phyloP scores from a whole-genome alignment of 2,888 invertebrate species.

The Bhutanitis thaidina region DNA sequence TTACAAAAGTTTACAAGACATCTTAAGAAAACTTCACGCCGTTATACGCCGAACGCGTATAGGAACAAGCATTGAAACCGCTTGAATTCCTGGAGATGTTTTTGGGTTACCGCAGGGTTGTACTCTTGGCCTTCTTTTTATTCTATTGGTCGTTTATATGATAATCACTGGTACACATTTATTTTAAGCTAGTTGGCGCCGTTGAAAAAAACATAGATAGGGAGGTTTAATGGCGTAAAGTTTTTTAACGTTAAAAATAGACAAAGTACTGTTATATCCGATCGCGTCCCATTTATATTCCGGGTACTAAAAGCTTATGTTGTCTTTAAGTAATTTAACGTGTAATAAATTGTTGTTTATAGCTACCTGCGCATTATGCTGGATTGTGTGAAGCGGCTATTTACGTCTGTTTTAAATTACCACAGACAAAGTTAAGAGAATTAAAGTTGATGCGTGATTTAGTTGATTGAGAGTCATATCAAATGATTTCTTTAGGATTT shows the following conservation, averaged over 20 bases:
- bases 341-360: constrained; percentile 8
- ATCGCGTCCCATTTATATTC: constrained; percentile 5
- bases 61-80: not conserved
- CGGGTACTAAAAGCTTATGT: not conserved
- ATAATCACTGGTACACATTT: constrained; percentile 27
- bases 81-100: not conserved
- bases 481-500: too few relatives aligned
- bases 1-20: constrained; percentile 1
- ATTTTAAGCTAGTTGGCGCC: constrained; percentile 28
- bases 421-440: too few relatives aligned
- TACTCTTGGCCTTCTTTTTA: constrained; percentile 25
- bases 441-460: too few relatives aligned
- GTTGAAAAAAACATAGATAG: constrained; percentile 19
- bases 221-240: constrained; percentile 9
- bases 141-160: constrained; percentile 30
- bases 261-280: not conserved
- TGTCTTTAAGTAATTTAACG: constrained; percentile 10
- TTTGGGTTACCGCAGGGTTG: not conserved
- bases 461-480: too few relatives aligned
- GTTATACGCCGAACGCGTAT: not conserved
- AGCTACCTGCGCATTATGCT: not conserved
- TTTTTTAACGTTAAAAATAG: constrained; percentile 9
- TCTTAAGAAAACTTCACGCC: not conserved
- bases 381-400: not conserved
- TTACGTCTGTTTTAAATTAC: not conserved